phyloP scores from a whole-genome alignment of 2,113 vertebrate genomes.

The Dasyornis broadbenti region DNA sequence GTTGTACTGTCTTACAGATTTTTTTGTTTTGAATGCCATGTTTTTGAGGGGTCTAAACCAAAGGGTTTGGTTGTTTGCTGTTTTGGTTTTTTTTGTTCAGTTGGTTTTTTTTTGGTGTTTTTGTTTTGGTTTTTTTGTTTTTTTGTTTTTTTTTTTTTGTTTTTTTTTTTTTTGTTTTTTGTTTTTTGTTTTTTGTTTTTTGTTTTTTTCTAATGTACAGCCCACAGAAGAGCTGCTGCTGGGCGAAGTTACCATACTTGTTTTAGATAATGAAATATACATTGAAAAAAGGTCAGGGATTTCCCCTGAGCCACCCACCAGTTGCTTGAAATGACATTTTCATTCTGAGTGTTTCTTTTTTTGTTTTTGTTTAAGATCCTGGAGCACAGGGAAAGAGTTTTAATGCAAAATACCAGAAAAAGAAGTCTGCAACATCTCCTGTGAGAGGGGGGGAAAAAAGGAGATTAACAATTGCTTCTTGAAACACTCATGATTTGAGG shows the following conservation, averaged over 20 bases:
- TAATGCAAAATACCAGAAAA: slow-evolving; percentile 48
- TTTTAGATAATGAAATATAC: slow-evolving; percentile 63
- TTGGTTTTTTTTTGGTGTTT: neutral
- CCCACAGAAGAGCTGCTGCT: slow-evolving; percentile 26
- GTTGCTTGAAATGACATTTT: slow-evolving; percentile 69
- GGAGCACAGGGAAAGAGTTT: slow-evolving; percentile 55
- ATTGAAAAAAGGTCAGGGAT: slow-evolving; percentile 67
- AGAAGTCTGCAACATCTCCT: slow-evolving; percentile 21
- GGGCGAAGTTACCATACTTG: slow-evolving; percentile 39
- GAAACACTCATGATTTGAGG: slow-evolving; percentile 57
- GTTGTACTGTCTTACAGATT: rapidly evolving
- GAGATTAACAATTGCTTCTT: slow-evolving; percentile 30
- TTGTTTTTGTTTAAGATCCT: slow-evolving; percentile 67
- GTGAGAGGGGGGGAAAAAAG: neutral
- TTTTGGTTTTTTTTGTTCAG: neutral
- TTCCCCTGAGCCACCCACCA: slow-evolving; percentile 65
- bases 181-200: neutral
- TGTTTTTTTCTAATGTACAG: neutral
- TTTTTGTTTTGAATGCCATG: neutral
- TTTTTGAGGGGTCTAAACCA: neutral
- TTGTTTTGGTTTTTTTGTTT: too few relatives aligned
- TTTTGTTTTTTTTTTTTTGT: neutral
- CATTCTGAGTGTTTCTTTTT: slow-evolving; percentile 62
- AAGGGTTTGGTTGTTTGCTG: neutral
- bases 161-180: neutral